These are phyloP conservation scores for Phataginus tricuspis DNA, from an alignment of 2,797 vertebrate genomes.

Conservation along the genomic window DNA sequence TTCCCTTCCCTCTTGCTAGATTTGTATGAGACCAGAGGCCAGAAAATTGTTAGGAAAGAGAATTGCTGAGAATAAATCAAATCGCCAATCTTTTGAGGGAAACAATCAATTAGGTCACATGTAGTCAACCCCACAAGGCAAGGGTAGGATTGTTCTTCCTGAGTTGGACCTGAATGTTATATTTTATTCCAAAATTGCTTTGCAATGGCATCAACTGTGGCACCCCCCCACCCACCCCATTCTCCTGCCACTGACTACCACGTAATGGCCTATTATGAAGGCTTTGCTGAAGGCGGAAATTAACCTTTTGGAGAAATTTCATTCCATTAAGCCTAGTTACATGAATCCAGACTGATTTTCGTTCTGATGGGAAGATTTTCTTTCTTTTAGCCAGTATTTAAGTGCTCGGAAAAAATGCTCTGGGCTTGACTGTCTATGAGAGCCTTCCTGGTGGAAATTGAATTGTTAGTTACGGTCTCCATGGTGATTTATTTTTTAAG, in stretches of 20 bases:
- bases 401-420: slow-evolving; percentile 3
- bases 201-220: background rate
- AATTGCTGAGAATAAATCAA: slow-evolving; percentile 16
- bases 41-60: background rate
- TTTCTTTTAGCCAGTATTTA: slow-evolving; percentile 39
- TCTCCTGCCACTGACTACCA: background rate
- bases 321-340: slow-evolving; percentile 52
- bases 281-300: slow-evolving; percentile 59
- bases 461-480: slow-evolving; percentile 54
- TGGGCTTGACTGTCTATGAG: background rate
- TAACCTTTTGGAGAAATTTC: slow-evolving; percentile 63
- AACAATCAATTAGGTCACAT: slow-evolving; percentile 15
- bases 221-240: background rate
- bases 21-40: background rate
- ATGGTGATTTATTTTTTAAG: slow-evolving; percentile 66
- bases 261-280: slow-evolving; percentile 34
- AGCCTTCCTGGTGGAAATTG: slow-evolving; percentile 3
- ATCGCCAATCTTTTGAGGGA: background rate
- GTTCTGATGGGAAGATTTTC: slow-evolving; percentile 35
- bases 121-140: background rate
- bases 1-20: background rate
- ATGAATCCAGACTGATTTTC: slow-evolving; percentile 60
- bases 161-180: background rate
- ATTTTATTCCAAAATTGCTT: slow-evolving; percentile 31
- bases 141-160: background rate